phyloP scores from a whole-genome alignment of 2,113 vertebrate species.

The human (Homo sapiens) region GRCh38 chr6:33923501-33924000 shows the following conservation, averaged over 20 bases:
- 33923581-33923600: neutral
- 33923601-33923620: fast-evolving
- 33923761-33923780: neutral
- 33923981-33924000: neutral
- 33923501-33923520: too few species aligned
- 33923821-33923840: neutral
- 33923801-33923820: neutral
- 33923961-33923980: neutral
- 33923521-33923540: too few species aligned
- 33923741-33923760: neutral
- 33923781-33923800: neutral
- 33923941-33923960: neutral
- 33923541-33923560: too few species aligned
- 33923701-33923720: too few species aligned
- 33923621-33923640: neutral
- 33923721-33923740: neutral
- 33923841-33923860: neutral
- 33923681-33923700: fast-evolving
- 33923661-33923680: neutral
- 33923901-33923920: neutral
- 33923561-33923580: neutral
- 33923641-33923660: neutral
- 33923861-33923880: neutral
- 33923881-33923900: neutral
- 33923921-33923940: neutral